Conservation (phyloP, 53 echinoderm and acorn worm species). For the Echinometra lucunter region DNA sequence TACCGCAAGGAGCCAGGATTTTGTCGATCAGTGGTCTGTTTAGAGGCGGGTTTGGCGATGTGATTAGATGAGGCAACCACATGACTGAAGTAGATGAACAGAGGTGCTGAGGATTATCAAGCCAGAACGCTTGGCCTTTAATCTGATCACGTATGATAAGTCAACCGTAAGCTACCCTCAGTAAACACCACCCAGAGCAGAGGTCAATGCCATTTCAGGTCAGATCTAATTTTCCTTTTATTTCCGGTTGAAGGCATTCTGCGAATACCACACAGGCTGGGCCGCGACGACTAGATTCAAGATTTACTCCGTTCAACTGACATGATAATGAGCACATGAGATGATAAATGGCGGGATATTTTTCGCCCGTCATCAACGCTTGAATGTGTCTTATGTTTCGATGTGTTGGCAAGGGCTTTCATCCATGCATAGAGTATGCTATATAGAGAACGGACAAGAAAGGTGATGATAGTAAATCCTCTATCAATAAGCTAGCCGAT, state of each 20-base stretch:
- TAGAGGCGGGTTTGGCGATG: too few relatives aligned
- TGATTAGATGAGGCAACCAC: neutral
- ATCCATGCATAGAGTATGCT: too few relatives aligned
- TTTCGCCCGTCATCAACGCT: neutral
- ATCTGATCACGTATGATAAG: neutral
- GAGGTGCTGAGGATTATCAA: neutral
- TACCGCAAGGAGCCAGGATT: too few relatives aligned
- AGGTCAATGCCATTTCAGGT: slow-evolving; percentile 13
- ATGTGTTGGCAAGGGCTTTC: neutral
- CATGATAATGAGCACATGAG: neutral
- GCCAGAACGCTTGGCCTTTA: neutral
- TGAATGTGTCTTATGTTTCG: neutral
- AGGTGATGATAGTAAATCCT: neutral
- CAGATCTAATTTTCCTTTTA: slow-evolving; percentile 5
- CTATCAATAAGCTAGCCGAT: neutral
- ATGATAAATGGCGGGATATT: neutral
- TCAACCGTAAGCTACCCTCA: neutral
- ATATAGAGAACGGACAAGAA: neutral
- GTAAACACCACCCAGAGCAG: neutral
- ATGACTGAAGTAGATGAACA: neutral
- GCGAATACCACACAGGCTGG: neutral
- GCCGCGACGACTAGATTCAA: neutral
- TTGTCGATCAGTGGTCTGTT: too few relatives aligned
- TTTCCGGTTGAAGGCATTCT: slow-evolving; percentile 21
- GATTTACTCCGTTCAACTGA: neutral